Evolutionary conservation across 2,888 invertebrate genomes (phyloP).

Genomic region (Chrysolina haemoptera): DNA sequence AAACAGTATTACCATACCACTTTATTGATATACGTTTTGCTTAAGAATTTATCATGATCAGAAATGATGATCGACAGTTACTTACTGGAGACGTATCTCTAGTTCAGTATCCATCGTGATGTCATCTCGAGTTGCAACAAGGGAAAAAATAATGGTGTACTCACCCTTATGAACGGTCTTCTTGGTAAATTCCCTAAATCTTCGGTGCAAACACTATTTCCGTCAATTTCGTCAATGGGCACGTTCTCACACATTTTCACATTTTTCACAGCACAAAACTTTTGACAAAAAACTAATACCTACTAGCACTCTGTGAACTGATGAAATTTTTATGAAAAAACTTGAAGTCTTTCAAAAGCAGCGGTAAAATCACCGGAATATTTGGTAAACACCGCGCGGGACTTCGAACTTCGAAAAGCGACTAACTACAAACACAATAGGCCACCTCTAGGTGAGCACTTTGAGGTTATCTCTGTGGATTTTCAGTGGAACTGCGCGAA

Average conservation of each 20-base stretch:
- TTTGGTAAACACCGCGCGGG: conserved; percentile 9
- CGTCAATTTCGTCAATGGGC: conserved; percentile 29
- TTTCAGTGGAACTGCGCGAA: conserved; percentile 40
- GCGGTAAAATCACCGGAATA: neutral
- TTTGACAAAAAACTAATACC: no score
- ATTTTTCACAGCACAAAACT: conserved; percentile 32
- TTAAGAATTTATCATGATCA: no score
- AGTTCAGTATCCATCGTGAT: no score
- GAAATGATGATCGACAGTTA: no score
- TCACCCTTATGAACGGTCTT: conserved; percentile 56
- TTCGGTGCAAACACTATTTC: conserved; percentile 42
- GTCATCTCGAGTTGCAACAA: no score
- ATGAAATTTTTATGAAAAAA: neutral
- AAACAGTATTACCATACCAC: no score
- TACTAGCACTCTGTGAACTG: no score
- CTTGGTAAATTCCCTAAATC: conserved; percentile 50
- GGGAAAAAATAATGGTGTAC: neutral
- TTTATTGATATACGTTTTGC: no score
- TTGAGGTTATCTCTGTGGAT: conserved; percentile 44
- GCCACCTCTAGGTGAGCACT: conserved; percentile 42
- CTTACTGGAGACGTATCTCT: no score
- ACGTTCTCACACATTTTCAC: conserved; percentile 47
- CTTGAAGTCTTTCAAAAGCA: neutral
- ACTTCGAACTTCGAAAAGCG: conserved; percentile 34
- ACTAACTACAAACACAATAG: conserved; percentile 39